These are phyloP conservation scores for Choloepus didactylus DNA, from an alignment of 2,797 vertebrate genomes.

Conservation along the genomic window DNA sequence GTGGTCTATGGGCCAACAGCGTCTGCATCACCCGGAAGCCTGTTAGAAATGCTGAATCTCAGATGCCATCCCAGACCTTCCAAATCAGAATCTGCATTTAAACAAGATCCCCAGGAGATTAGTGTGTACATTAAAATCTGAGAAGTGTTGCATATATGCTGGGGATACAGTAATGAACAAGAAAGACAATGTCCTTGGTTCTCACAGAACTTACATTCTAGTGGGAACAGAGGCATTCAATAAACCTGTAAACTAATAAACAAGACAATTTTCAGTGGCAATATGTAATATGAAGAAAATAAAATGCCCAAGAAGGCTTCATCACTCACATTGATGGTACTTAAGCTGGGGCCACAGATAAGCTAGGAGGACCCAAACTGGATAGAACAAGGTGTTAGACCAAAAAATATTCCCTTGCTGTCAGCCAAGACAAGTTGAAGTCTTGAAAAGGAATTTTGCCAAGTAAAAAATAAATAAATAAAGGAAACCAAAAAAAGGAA, in stretches of 20 bases:
- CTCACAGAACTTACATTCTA: background rate
- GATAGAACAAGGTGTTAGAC: too few species aligned
- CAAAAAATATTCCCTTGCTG: too few species aligned
- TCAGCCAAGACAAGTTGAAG: background rate
- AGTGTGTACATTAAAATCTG: background rate
- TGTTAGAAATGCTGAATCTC: too few species aligned
- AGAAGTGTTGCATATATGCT: background rate
- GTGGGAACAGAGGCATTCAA: background rate
- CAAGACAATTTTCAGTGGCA: background rate
- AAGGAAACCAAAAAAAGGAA: background rate
- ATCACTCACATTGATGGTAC: background rate
- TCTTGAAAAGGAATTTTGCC: background rate
- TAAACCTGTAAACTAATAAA: background rate
- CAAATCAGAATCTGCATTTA: background rate
- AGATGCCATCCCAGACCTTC: background rate
- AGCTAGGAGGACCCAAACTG: background rate
- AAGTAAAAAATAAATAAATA: constrained; percentile 13
- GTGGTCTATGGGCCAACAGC: background rate
- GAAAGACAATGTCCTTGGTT: background rate
- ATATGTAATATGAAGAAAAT: background rate
- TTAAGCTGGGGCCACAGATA: background rate
- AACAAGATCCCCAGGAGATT: background rate
- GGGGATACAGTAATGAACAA: background rate
- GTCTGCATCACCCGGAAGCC: too few species aligned
- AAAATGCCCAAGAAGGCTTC: background rate